Percentiles rank a stretch among this genome's conserved stretches.
phyloP scores from a whole-genome alignment of 2,113 vertebrate species.

The Psilopsiagon aurifrons region DNA sequence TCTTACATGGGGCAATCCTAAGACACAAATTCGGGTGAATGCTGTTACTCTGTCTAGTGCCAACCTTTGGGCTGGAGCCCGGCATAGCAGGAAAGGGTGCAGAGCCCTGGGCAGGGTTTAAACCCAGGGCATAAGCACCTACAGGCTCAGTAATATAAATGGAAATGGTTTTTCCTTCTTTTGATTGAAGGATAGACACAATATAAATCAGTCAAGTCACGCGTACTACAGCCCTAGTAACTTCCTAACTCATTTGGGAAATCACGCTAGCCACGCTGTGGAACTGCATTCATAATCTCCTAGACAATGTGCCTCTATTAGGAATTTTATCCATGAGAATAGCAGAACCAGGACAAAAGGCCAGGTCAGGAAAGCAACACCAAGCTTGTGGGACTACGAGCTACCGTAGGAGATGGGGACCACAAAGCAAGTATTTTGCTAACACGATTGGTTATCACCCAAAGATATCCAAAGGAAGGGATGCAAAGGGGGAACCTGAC shows the following conservation, averaged over 20 bases:
- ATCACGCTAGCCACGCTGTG: background rate
- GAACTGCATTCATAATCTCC: conserved; percentile 22
- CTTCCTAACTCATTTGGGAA: conserved; percentile 39
- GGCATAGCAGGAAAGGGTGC: background rate
- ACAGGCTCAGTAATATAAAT: conserved; percentile 44
- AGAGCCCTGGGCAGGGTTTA: background rate
- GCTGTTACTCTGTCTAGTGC: background rate
- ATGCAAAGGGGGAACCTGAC: background rate
- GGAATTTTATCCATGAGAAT: conserved; percentile 33
- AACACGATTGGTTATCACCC: background rate
- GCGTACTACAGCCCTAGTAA: background rate
- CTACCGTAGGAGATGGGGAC: background rate
- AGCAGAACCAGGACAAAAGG: background rate
- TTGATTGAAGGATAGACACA: conserved; percentile 21
- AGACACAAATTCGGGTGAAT: background rate
- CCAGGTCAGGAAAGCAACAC: background rate
- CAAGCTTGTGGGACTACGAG: background rate
- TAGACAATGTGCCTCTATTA: background rate
- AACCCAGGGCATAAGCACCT: background rate
- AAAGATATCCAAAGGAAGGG: background rate
- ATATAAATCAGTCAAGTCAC: conserved; percentile 29
- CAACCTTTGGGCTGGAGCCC: background rate
- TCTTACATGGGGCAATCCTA: background rate
- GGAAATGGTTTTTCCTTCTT: conserved; percentile 52
- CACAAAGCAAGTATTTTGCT: background rate